These are phyloP conservation scores for Pomacea maculata DNA, from an alignment of 1,140 invertebrate species.

Conservation along the genomic window DNA sequence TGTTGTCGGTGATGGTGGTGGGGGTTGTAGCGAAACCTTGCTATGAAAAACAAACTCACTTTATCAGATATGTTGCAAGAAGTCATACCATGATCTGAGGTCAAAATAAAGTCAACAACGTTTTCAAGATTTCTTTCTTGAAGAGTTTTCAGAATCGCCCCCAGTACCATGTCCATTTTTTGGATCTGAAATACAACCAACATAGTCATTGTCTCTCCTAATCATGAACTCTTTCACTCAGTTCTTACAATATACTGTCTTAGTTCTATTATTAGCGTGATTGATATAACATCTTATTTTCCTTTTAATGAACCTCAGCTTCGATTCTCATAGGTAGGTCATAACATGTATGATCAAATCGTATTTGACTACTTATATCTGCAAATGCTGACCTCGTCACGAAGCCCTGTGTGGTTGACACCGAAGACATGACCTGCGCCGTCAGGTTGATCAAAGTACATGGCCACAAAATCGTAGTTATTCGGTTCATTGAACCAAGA, in stretches of 20 bases:
- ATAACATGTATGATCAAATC: not conserved
- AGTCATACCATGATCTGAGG: slow-evolving; percentile 81
- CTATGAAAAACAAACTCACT: slow-evolving; percentile 10
- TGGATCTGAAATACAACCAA: not conserved
- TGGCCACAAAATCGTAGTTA: no score
- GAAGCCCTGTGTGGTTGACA: no score
- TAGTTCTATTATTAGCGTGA: no score
- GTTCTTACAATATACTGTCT: no score
- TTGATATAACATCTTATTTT: no score
- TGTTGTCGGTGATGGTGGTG: no score
- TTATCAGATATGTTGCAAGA: slow-evolving; percentile 64
- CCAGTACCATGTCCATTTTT: slow-evolving; percentile 47
- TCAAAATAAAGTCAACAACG: slow-evolving; percentile 74
- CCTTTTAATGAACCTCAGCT: not conserved
- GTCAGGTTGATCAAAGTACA: no score
- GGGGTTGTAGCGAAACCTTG: no score
- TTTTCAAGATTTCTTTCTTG: slow-evolving; percentile 64
- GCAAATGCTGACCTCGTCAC: no score
- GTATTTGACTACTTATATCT: no score
- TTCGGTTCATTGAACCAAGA: no score
- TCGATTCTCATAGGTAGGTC: not conserved
- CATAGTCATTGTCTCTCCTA: not conserved
- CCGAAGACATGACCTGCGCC: no score
- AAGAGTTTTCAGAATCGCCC: slow-evolving; percentile 50
- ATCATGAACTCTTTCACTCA: not conserved